These are phyloP conservation scores for Tiphia femorata DNA, from an alignment of 2,888 invertebrate species.

Conservation along the genomic window DNA sequence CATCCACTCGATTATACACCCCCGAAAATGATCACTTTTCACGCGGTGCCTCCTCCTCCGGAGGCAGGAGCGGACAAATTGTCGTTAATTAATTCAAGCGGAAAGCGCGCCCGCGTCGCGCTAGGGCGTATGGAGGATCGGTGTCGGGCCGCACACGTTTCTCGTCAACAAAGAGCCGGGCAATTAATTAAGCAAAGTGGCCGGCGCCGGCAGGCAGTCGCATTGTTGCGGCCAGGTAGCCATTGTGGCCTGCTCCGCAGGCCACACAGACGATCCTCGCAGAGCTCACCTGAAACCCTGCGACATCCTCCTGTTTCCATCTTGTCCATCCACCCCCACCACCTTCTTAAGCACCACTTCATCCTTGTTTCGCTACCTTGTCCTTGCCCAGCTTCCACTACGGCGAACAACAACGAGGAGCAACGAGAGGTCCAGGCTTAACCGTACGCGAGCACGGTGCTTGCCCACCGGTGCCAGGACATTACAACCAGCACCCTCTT, in stretches of 20 bases:
- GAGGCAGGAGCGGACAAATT: constrained; percentile 23
- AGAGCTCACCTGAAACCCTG: neutral
- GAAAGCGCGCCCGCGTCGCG: constrained; percentile 18
- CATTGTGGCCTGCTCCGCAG: constrained; percentile 1
- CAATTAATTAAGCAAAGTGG: constrained; percentile 50
- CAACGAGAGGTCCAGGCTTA: neutral
- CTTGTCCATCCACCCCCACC: neutral
- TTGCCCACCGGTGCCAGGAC: too few relatives aligned
- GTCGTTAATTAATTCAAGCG: constrained; percentile 43
- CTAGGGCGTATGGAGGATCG: constrained; percentile 14
- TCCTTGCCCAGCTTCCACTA: neutral
- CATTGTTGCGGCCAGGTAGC: constrained; percentile 35
- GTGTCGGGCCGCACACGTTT: constrained; percentile 30
- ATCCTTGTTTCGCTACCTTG: neutral
- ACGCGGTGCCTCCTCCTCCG: too few relatives aligned
- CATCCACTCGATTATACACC: neutral
- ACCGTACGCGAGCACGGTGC: too few relatives aligned
- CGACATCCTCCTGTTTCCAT: neutral
- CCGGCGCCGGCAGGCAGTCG: constrained; percentile 15
- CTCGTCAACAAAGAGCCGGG: constrained; percentile 45
- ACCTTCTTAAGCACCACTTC: neutral
- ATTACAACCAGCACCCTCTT: too few relatives aligned
- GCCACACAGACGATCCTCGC: too few relatives aligned
- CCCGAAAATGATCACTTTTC: neutral
- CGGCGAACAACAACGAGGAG: too few relatives aligned